Evolutionary conservation across 2,797 vertebrate genomes (phyloP), one percentile per base, ranked within the genome.

Genomic region (Gymnothorax javanicus): DNA sequence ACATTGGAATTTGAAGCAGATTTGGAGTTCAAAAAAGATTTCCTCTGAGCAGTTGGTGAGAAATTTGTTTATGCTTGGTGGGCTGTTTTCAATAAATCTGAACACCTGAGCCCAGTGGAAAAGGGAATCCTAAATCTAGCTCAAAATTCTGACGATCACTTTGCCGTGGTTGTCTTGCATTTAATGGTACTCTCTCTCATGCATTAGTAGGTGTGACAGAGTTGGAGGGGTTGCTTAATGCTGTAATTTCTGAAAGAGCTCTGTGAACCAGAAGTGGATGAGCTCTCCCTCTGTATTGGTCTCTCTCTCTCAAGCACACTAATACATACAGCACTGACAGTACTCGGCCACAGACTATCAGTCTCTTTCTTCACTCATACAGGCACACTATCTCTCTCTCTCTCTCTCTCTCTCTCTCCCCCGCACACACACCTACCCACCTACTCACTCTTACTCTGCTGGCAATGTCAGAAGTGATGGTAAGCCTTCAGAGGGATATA

Each of bases 381-480:
- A 58, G 71, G 50, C 27, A 73, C 59, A n/a, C 82, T n/a, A 54
- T 79, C 25, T 58, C 9, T 71, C 58, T n/a, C 33, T 67, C 52
- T 77, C 62, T 58, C 57, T 56, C 85, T 85, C 86, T 85, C 87
- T 15, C 27, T 43, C 67, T 71, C 67, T 2, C 87, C 88, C 62
- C 23, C 43, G 5, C 83, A 23, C 75, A 23, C 85, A 12, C 75
- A 13, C 20, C 12, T 27, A 15, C 27, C 12, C 89, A 64, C 85
- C 60, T 20, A 56, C 79, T 20, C 54, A 50, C 54, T 86, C 90
- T 91, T 88, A 79, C 88, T 90, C 92, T 84, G 88, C 86, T 91
- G 92, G 92, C 95, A 95, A 95, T 94, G 94, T 95, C 94, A 94
- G 92, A 90, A 88, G 83, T 89, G 91, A 93, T 94, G 90, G 91